Evolutionary conservation across 2,888 invertebrate species (phyloP), one percentile per base, ranked within the genome.

Genomic region (Autographa pulchrina): DNA sequence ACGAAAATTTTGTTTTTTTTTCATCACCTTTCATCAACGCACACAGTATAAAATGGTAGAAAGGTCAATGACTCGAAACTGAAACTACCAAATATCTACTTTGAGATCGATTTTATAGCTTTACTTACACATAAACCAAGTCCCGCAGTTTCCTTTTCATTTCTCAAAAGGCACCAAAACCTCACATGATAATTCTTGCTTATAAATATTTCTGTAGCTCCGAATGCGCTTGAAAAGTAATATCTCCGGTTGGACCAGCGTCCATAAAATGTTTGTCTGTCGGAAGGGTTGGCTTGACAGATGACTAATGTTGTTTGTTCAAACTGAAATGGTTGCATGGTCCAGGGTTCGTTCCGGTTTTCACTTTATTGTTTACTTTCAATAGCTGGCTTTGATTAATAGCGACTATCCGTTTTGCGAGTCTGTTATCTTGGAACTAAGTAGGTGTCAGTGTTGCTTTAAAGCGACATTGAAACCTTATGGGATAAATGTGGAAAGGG

Each of bases 251-350:
- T 84, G 82, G 81, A 78, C 75, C 80, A 74, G 58, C 82, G 79
- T 82, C 84, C 84, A 85, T 85, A 83, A 88, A 88, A 88, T 90
- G 88, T 89, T 90, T 89, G 91, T 88, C 87, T 86, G 87, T 86
- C 85, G 85, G 84, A 85, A 89, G 89, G 91, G 89, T 88, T 88
- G 77, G 85, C 52, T 66, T 90, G 92, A 92, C 92, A 89, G 87
- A 90, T 92, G 90, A 94, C 88, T 91, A 93, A 94, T 93, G 92
- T 90, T 92, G 90, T 92, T 92, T 90, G 91, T 83, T 72, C 78
- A 82, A 85, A 83, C 85, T 85, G 83, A 80, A 85, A 88, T 84
- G 87, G 87, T 88, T 86, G 85, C 85, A 88, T 84, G 87, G 87
- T 88, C 86, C 86, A 85, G 82, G 85, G 87, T 76, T 78, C 78